Conservation (phyloP, 1,140 invertebrate genomes). For the Euwallacea similis region DNA sequence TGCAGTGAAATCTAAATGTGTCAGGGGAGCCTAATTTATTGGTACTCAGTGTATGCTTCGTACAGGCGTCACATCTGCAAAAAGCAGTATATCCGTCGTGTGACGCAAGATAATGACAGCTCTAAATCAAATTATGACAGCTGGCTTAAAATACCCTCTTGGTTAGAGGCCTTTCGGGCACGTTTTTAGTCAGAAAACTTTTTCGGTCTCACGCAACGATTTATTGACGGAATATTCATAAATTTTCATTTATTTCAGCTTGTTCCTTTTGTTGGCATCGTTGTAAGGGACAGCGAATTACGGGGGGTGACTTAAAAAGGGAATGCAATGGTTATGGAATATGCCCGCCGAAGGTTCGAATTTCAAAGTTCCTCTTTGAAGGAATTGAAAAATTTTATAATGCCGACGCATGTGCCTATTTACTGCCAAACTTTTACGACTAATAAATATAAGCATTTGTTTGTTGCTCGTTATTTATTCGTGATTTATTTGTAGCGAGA, state of each 20-base stretch:
- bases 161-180: constrained; percentile 29
- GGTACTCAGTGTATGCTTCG: constrained; percentile 40
- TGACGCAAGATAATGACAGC: constrained; percentile 42
- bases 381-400: background rate
- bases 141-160: constrained; percentile 41
- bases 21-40: constrained; percentile 44
- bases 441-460: constrained; percentile 44
- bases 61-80: constrained; percentile 44
- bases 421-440: constrained; percentile 44
- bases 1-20: constrained; percentile 45
- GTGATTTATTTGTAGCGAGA: constrained; percentile 42
- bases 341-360: no score
- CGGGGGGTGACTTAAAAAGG: no score
- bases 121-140: constrained; percentile 41
- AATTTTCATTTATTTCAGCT: constrained; percentile 23
- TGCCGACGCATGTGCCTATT: constrained; percentile 23
- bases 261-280: background rate
- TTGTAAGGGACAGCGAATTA: no score
- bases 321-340: no score
- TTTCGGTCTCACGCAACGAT: constrained; percentile 35
- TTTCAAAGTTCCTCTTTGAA: no score
- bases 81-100: constrained; percentile 41
- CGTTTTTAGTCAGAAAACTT: constrained; percentile 33
- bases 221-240: constrained; percentile 33
- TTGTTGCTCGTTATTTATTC: constrained; percentile 44